Conservation (phyloP, 2,797 vertebrate species). For the Setipinna tenuifilis region DNA sequence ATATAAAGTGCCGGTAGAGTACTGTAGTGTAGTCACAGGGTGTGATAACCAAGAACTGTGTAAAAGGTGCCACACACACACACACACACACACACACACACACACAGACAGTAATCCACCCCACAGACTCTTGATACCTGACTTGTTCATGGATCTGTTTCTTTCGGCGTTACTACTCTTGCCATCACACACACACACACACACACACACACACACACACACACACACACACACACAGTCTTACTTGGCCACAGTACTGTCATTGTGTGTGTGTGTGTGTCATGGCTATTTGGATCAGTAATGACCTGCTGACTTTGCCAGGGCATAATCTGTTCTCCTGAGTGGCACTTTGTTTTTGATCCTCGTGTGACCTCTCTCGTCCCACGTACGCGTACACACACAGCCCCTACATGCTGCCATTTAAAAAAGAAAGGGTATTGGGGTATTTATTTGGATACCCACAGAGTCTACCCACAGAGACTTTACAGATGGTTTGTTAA, state of each 20-base stretch:
- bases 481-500: too few relatives aligned
- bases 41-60: neutral
- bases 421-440: too few relatives aligned
- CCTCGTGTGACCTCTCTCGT: neutral
- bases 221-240: constrained; percentile 13
- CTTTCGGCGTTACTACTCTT: constrained; percentile 11
- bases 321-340: constrained; percentile 8
- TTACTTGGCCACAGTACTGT: neutral
- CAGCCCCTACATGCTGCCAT: too few relatives aligned
- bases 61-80: neutral
- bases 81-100: neutral
- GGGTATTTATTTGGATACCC: too few relatives aligned
- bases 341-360: neutral
- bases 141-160: constrained; percentile 4
- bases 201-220: neutral
- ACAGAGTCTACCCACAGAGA: too few relatives aligned
- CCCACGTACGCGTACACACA: neutral
- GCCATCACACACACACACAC: neutral
- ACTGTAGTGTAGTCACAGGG: neutral
- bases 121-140: constrained; percentile 1
- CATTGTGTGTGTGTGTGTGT: neutral
- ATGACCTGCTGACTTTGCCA: constrained; percentile 21
- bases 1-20: neutral
- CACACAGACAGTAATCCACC: neutral
- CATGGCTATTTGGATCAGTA: constrained; percentile 10